Base-by-base conservation (phyloP, 2,888 invertebrate species). In the Coronaproctus castanopsis region DNA sequence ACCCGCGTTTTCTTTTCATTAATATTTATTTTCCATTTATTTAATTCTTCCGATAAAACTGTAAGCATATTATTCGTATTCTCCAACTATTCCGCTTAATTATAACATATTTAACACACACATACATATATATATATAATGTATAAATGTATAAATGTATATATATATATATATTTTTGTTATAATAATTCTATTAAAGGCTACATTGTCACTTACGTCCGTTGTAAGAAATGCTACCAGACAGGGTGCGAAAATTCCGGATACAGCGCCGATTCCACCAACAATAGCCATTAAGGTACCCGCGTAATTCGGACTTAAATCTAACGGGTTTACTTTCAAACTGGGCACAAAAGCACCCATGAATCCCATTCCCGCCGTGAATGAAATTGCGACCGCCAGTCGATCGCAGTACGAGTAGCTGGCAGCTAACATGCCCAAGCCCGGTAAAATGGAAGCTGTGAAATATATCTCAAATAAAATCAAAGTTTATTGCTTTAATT, bases 331-430 rank as follows among this genome's bases (percentile, higher is more conserved):
- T 48, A 82, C 78, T 70, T 81, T 81, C 78, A 81, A 79, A 61
- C 81, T 81, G 1, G 81, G 80, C 68, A 81, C 81, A 72, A 79
- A 82, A 10, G 80, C 78, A 0, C 82, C 82, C 81, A 82, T 81
- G 2, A 80, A 70, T 8, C 80, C 81, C 81, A 82, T 82, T 57
- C 80, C 78, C 1, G 79, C 74, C 2, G 81, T 81, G 67, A 83
- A 80, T 2, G 82, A 73, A 18, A 75, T 70, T 1, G 82, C 78
- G 1, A 80, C 81, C 0, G 76, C 67, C 2, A 74, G 69, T 19
- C 78, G 75, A 70, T 82, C 75, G 68, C 81, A 82, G 57, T 80
- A 81, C 1, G 68, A 64, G 62, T 68, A 68, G 2, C 66, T 64
- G 19, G 67, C 67, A 2, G 65, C 66, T 22, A 68, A 49, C 23